Percentiles rank a stretch among this genome's conserved stretches.
Conservation (phyloP, 2,113 vertebrate genomes). For the Gadus macrocephalus region DNA sequence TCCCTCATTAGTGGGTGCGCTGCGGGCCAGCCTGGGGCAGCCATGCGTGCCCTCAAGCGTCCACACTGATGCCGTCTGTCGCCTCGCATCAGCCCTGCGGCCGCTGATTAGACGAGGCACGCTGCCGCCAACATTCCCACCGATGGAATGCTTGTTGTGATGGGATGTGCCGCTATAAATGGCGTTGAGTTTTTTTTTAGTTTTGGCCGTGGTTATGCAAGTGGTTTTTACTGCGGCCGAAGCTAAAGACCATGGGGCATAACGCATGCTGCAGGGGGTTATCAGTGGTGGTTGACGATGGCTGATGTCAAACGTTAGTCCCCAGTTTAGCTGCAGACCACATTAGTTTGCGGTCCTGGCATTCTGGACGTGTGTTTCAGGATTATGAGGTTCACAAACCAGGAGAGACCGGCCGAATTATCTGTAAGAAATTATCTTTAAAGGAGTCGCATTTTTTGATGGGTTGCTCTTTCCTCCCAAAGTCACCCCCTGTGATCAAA, state of each 20-base stretch:
- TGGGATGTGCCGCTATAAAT: constrained; percentile 55
- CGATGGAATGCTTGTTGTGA: constrained; percentile 47
- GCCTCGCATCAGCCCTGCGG: constrained; percentile 73
- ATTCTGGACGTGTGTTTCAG: no score
- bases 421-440: constrained; percentile 10
- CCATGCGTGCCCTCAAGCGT: constrained; percentile 69
- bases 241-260: no score
- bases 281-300: no score
- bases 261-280: no score
- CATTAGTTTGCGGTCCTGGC: no score
- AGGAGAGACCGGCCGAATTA: no score
- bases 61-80: constrained; percentile 75
- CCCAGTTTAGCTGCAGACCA: no score
- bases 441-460: background rate
- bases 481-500: constrained; percentile 28
- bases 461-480: background rate
- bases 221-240: no score
- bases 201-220: constrained; percentile 12
- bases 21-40: constrained; percentile 67
- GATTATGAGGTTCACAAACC: no score
- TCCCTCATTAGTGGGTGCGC: constrained; percentile 78
- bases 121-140: constrained; percentile 55
- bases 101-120: constrained; percentile 59
- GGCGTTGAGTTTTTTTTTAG: constrained; percentile 36
- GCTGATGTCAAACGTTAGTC: no score